Evolutionary conservation across 2,113 vertebrate genomes (phyloP).

Genomic region (Fregetta grallaria): DNA sequence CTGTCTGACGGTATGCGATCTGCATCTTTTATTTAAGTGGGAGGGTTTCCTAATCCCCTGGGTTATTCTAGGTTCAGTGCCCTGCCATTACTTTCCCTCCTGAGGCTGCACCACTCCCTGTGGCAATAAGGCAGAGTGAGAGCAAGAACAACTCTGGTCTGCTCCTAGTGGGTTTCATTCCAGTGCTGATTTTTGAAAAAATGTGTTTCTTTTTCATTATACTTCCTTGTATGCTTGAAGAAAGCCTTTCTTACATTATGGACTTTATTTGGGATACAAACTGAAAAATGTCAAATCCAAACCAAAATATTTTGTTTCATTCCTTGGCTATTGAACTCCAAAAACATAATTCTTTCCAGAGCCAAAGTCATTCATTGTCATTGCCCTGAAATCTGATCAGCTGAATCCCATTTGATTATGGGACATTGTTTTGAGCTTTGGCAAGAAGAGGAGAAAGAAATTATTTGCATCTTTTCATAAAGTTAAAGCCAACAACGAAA

Average conservation of each 20-base stretch:
- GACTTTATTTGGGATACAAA: not conserved
- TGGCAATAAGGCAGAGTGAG: not conserved
- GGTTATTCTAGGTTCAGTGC: not conserved
- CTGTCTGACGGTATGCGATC: not conserved
- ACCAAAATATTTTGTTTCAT: not conserved
- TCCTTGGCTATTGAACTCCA: not conserved
- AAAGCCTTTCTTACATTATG: not conserved
- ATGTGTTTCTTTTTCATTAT: not conserved
- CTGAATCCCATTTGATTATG: not conserved
- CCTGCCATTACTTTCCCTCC: not conserved
- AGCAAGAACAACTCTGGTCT: not conserved
- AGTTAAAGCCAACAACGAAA: not conserved
- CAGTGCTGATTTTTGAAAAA: not conserved
- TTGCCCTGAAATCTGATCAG: not conserved
- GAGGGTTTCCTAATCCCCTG: not conserved
- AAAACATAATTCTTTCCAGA: not conserved
- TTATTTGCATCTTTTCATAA: not conserved
- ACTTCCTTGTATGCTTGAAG: not conserved
- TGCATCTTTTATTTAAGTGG: not conserved
- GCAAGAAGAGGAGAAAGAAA: not conserved
- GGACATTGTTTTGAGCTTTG: not conserved
- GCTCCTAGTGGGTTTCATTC: not conserved
- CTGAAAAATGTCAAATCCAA: not conserved
- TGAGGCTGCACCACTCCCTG: not conserved
- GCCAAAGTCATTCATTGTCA: not conserved